Evolutionary conservation across 2,888 invertebrate genomes (phyloP).

Genomic region (Pyrgus malvae): DNA sequence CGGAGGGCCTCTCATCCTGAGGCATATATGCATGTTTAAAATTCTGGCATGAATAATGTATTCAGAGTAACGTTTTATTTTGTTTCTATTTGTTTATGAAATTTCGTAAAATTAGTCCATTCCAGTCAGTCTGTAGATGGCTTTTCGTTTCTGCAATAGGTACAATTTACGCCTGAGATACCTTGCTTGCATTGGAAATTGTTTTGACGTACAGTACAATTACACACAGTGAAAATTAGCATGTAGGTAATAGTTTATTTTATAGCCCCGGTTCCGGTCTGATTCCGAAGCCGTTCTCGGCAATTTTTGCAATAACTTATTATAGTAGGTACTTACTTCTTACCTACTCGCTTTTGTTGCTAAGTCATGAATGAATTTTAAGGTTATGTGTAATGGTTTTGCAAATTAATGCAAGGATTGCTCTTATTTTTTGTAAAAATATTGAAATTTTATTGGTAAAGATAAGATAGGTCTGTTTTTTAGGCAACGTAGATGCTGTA

Average conservation of each 20-base stretch:
- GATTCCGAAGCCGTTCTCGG: constrained; percentile 66
- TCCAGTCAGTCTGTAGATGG: constrained; percentile 14
- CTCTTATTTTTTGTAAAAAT: no score
- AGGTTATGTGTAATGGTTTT: neutral
- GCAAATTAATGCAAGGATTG: neutral
- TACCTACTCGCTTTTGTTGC: constrained; percentile 63
- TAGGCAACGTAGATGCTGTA: constrained; percentile 1
- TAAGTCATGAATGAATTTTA: constrained; percentile 36
- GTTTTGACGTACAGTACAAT: constrained; percentile 60
- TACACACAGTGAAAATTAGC: constrained; percentile 73
- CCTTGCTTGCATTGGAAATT: constrained; percentile 67
- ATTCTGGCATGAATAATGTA: constrained; percentile 35
- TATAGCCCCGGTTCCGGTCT: constrained; percentile 75
- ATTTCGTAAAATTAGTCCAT: constrained; percentile 24
- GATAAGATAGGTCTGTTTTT: neutral
- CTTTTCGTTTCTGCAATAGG: constrained; percentile 43
- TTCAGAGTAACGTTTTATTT: constrained; percentile 17
- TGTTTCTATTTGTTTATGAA: constrained; percentile 29
- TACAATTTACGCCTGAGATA: constrained; percentile 63
- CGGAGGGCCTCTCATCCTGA: constrained; percentile 74
- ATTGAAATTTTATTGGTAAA: no score
- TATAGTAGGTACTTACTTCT: constrained; percentile 70
- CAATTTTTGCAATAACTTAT: constrained; percentile 73
- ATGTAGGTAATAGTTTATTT: constrained; percentile 77
- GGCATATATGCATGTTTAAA: constrained; percentile 61